Evolutionary conservation across 37 sponge, comb jelly and placozoan species (phyloP).

Genomic region (Petrosia ficiformis): DNA sequence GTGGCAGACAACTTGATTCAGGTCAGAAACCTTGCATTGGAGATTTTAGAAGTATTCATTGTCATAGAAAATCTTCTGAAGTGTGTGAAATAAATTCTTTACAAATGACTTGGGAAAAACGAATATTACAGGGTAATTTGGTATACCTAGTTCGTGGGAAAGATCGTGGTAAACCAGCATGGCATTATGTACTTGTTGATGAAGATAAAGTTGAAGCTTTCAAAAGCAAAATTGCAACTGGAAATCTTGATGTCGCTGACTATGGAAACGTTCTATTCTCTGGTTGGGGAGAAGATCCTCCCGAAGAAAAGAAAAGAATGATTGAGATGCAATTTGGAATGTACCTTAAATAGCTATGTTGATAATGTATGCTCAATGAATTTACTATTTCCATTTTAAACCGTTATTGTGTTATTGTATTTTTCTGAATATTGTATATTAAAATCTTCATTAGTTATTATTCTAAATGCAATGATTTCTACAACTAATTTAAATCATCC

Average conservation of each 20-base stretch:
- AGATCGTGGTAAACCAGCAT: constrained; percentile 19
- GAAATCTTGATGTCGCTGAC: constrained; percentile 45
- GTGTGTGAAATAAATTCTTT: not conserved
- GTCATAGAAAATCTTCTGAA: not conserved
- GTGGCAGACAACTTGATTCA: too few species aligned
- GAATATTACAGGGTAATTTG: not conserved
- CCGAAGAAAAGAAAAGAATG: constrained; percentile 3
- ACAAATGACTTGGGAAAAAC: not conserved
- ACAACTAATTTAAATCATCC: too few species aligned
- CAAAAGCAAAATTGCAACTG: constrained; percentile 19
- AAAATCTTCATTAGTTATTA: too few species aligned
- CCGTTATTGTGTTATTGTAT: too few species aligned
- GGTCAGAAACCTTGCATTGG: not conserved
- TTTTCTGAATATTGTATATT: too few species aligned
- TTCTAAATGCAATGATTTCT: too few species aligned
- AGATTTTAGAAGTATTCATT: not conserved
- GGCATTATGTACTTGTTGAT: too few species aligned
- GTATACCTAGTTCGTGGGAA: not conserved
- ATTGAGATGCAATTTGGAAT: not conserved
- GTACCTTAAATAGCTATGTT: not conserved
- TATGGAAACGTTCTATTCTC: constrained; percentile 61
- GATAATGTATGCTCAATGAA: too few species aligned
- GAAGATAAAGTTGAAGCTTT: constrained; percentile 30
- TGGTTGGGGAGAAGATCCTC: constrained; percentile 82
- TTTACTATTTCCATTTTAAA: too few species aligned